Evolutionary conservation across 2,113 vertebrate genomes (phyloP).

Genomic region (Rhynchopsitta pachyrhyncha): DNA sequence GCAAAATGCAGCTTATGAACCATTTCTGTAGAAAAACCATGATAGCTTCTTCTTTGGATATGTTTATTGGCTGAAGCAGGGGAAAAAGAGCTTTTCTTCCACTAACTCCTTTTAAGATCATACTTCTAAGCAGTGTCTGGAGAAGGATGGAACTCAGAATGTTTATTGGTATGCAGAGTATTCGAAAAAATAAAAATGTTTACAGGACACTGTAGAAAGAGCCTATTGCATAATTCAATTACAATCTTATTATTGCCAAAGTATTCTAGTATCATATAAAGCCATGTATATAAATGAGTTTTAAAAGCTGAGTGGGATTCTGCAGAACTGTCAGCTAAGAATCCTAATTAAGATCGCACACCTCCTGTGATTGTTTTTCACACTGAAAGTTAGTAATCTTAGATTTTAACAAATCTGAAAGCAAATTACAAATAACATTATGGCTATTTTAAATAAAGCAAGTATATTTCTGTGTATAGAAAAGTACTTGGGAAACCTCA

Average conservation of each 20-base stretch:
- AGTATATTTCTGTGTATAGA: not conserved
- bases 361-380: not conserved
- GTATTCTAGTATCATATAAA: not conserved
- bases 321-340: not conserved
- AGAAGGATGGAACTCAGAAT: not conserved
- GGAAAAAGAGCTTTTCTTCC: not conserved
- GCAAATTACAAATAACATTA: not conserved
- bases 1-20: not conserved
- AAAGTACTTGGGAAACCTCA: slow-evolving; percentile 46
- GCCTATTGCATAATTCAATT: not conserved
- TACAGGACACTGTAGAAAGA: not conserved
- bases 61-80: not conserved
- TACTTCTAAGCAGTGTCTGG: not conserved
- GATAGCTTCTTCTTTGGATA: not conserved
- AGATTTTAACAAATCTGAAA: slow-evolving; percentile 8
- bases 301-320: not conserved
- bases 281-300: not conserved
- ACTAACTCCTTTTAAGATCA: not conserved
- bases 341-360: not conserved
- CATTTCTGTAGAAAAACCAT: not conserved
- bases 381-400: not conserved
- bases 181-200: not conserved
- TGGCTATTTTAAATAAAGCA: not conserved
- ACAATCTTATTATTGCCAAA: not conserved
- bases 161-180: not conserved